Base-by-base conservation (phyloP, 53 echinoderm and acorn worm genomes). In the Temnopleurus reevesii region DNA sequence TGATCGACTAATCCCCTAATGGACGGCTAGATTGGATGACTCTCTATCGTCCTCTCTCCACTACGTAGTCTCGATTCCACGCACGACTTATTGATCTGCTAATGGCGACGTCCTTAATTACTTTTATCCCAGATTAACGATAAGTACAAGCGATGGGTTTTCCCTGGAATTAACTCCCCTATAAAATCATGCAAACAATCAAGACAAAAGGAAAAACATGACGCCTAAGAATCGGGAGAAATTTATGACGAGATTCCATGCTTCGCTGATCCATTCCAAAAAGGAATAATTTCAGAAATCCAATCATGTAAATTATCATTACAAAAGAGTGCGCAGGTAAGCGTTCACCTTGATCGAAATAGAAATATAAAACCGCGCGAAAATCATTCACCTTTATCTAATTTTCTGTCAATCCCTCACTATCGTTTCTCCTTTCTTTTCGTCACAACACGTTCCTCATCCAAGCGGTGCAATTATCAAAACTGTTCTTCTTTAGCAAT, bases 1-100 rank as follows among this genome's bases (percentile, higher is more conserved):
- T 56, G 33, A 85, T 85, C 85, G 44, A 59, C 85, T 85, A 85
- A 85, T 85, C 85, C 85, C 61, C 25, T 85, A 85, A 85, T 85
- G 85, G 85, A 60, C 13, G 4, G 24, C 12, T 29, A 24, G 27
- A 85, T 60, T 59, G 45, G 59, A 45, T 85, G 18, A 6, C 34
- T 35, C 83, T 83, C 55, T 83, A 31, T 55, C 83, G 17, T 55
- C 31, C 83, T 28, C 54, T 83, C 83, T 83, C 55, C 60, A 71
- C 35, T 71, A n/a, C 26, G 6, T 47, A 79, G 46, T 79, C 49
- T 79, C 27, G 49, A 79, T 83, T 83, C 54, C 54, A 83, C 33
- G 6, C 83, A 54, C 57, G 38, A 34, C 3, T 6, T 55, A 56
- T 83, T 83, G 83, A 83, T 83, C 12, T 36, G n/a, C n/a, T n/a